Percentiles rank a stretch among this genome's conserved stretches.
phyloP scores from a whole-genome alignment of 2,888 invertebrate species.

The Euplexia lucipara region DNA sequence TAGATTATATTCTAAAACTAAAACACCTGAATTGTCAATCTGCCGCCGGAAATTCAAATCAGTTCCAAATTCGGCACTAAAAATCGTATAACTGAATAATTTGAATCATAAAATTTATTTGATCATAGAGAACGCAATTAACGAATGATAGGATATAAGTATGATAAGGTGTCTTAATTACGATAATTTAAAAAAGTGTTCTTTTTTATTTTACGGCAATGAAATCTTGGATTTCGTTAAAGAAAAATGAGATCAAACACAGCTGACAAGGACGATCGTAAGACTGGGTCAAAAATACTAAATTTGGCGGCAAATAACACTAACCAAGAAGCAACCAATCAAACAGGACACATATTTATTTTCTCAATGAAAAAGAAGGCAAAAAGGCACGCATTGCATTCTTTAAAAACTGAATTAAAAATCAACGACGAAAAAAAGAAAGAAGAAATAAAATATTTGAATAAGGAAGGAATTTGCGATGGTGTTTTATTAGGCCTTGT shows the following conservation, averaged over 20 bases:
- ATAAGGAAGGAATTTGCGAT: neutral
- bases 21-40: constrained; percentile 40
- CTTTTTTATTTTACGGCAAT: neutral
- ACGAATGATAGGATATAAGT: constrained; percentile 39
- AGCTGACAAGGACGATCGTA: neutral
- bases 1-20: constrained; percentile 16
- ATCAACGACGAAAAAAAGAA: neutral
- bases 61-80: constrained; percentile 37
- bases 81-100: constrained; percentile 54
- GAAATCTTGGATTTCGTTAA: neutral
- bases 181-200: too few relatives aligned
- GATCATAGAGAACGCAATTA: constrained; percentile 47
- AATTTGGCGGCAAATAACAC: neutral
- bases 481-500: neutral
- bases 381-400: too few relatives aligned
- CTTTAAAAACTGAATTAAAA: neutral
- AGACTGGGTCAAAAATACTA: neutral
- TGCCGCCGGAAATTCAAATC: constrained; percentile 55
- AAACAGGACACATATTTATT: too few relatives aligned
- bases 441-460: neutral
- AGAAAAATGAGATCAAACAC: neutral
- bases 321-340: neutral
- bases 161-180: constrained; percentile 1
- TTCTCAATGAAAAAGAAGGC: neutral
- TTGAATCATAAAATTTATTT: constrained; percentile 52